These are phyloP conservation scores for Zoanthus sansibaricus DNA, from an alignment of 92 coral and sea anemone species.

Conservation along the genomic window DNA sequence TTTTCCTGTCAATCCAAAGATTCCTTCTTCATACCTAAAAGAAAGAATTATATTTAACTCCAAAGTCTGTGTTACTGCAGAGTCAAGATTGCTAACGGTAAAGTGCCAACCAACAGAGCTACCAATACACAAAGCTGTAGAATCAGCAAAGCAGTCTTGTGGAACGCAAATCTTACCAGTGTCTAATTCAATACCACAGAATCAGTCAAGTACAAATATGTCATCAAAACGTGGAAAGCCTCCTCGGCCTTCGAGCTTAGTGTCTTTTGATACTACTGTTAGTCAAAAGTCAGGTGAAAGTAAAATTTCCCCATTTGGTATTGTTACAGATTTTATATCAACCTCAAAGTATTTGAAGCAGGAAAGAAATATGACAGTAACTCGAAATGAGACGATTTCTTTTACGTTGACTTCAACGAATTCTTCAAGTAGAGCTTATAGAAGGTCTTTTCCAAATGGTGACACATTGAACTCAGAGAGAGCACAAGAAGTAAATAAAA, in stretches of 20 bases:
- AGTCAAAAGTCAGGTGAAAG: background rate
- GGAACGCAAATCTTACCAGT: background rate
- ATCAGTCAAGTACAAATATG: background rate
- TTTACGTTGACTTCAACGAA: background rate
- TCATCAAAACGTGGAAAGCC: background rate
- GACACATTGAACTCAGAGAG: background rate
- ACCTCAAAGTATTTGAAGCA: background rate
- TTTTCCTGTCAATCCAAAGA: background rate
- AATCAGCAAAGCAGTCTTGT: background rate
- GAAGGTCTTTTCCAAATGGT: background rate
- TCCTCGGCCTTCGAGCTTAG: background rate
- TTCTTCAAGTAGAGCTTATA: background rate
- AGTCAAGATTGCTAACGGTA: background rate
- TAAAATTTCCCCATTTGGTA: background rate
- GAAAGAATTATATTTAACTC: constrained; percentile 35
- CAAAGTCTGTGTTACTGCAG: constrained; percentile 3
- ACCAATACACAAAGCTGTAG: background rate
- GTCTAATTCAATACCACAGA: background rate
- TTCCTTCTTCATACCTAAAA: constrained; percentile 2
- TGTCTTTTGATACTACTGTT: background rate
- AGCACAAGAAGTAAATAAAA: constrained; percentile 2
- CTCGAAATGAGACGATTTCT: background rate
- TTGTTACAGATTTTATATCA: background rate
- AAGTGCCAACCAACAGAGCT: background rate
- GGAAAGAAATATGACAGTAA: background rate